Evolutionary conservation across 2,113 vertebrate genomes (phyloP).

Genomic region (Syngnathus typhle): DNA sequence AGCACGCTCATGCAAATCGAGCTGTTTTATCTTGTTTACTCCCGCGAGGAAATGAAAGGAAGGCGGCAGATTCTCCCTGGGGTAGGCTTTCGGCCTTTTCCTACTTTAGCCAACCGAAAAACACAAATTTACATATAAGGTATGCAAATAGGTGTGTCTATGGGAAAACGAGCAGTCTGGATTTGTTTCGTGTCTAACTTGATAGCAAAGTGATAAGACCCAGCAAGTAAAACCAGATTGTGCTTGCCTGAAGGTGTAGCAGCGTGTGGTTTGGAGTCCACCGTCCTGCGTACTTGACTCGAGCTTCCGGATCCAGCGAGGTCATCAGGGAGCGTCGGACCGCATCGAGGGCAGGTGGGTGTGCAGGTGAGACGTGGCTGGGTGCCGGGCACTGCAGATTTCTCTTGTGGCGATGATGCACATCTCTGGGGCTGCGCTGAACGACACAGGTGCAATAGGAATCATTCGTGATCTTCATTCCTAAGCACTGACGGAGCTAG

Average conservation of each 20-base stretch:
- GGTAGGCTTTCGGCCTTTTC: slow-evolving; percentile 40
- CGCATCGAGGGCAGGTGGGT: slow-evolving; percentile 35
- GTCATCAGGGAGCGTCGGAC: slow-evolving; percentile 15
- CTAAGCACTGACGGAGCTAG: too few species aligned
- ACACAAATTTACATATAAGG: slow-evolving; percentile 16
- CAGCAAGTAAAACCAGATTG: too few species aligned
- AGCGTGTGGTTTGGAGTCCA: slow-evolving; percentile 13
- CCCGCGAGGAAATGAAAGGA: slow-evolving; percentile 46
- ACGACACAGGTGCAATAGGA: too few species aligned
- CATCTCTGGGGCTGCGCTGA: slow-evolving; percentile 47
- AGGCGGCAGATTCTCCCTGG: slow-evolving; percentile 49
- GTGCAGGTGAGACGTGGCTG: slow-evolving; percentile 7
- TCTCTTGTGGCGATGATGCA: background rate
- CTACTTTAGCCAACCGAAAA: slow-evolving; percentile 32
- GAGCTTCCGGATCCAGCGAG: background rate
- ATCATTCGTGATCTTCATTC: too few species aligned
- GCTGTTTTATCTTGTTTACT: slow-evolving; percentile 66
- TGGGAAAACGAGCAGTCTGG: slow-evolving; percentile 26
- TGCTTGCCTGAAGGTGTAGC: slow-evolving; percentile 34
- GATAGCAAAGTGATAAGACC: background rate
- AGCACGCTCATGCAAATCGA: slow-evolving; percentile 51
- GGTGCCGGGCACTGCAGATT: background rate
- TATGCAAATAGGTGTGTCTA: slow-evolving; percentile 49
- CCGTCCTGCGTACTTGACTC: background rate
- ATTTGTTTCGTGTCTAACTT: slow-evolving; percentile 19